phyloP scores from a whole-genome alignment of 2,797 vertebrate species.

The Falco rusticolus region DNA sequence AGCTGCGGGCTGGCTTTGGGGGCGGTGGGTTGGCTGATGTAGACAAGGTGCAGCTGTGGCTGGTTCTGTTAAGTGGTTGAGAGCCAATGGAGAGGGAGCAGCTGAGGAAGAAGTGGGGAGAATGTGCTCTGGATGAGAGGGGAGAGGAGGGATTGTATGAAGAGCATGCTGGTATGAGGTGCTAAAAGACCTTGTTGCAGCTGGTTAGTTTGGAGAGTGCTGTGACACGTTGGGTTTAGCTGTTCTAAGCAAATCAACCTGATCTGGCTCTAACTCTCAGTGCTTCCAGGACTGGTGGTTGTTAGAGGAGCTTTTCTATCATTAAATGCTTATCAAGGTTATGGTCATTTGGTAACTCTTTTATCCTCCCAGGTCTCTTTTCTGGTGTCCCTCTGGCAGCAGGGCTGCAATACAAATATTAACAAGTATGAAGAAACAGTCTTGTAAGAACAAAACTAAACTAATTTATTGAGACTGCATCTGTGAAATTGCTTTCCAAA shows the following conservation, averaged over 20 bases:
- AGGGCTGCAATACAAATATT: not conserved
- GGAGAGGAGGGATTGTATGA: too few relatives aligned
- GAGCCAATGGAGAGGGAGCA: too few relatives aligned
- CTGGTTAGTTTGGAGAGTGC: too few relatives aligned
- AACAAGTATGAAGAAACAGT: not conserved
- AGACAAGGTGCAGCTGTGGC: too few relatives aligned
- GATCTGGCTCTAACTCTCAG: not conserved
- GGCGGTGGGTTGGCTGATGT: too few relatives aligned
- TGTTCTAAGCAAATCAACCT: not conserved
- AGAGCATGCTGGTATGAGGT: too few relatives aligned
- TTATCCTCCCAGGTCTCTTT: not conserved
- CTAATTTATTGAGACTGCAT: not conserved
- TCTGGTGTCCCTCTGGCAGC: not conserved
- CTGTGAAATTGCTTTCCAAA: conserved; percentile 35
- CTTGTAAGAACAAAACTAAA: conserved; percentile 5
- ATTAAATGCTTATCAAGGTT: conserved; percentile 4
- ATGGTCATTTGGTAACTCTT: not conserved
- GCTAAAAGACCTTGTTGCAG: too few relatives aligned
- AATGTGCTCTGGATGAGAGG: too few relatives aligned
- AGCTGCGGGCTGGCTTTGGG: too few relatives aligned
- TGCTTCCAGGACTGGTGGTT: not conserved
- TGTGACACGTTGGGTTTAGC: not conserved
- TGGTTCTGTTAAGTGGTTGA: too few relatives aligned
- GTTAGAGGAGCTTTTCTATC: not conserved
- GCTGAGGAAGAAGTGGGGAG: too few relatives aligned